Percentiles rank a stretch among this genome's conserved stretches.
Evolutionary conservation across 2,888 invertebrate species (phyloP).

Genomic region (Arenicola marina): DNA sequence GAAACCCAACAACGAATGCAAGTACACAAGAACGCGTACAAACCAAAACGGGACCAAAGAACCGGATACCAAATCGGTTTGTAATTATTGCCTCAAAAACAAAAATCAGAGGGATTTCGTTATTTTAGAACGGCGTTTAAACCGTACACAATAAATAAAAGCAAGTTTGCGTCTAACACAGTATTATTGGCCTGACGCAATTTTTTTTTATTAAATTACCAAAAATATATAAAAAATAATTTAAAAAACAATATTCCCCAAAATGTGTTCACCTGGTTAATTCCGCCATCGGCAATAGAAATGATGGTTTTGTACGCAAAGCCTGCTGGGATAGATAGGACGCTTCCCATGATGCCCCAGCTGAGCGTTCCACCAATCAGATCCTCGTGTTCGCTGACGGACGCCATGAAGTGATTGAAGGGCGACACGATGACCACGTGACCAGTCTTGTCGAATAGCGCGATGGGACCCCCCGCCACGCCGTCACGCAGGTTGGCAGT

Average conservation of each 20-base stretch:
- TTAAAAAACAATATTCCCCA: too few relatives aligned
- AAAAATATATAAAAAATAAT: too few relatives aligned
- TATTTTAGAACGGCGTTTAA: too few relatives aligned
- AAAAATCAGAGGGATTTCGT: not conserved
- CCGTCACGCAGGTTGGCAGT: constrained; percentile 4
- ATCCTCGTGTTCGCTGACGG: constrained; percentile 31
- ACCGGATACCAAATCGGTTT: too few relatives aligned
- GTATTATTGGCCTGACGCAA: not conserved
- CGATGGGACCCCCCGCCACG: not conserved
- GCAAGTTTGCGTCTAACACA: not conserved
- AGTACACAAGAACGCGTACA: too few relatives aligned
- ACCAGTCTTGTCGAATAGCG: not conserved
- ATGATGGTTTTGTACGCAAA: not conserved
- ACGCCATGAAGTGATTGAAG: constrained; percentile 32
- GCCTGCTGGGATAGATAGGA: constrained; percentile 28
- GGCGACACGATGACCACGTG: not conserved
- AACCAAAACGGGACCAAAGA: too few relatives aligned
- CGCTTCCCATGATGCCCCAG: constrained; percentile 40
- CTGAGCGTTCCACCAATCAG: constrained; percentile 24
- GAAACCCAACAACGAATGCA: too few relatives aligned
- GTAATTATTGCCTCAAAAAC: not conserved
- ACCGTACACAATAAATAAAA: too few relatives aligned
- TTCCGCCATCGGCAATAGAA: not conserved
- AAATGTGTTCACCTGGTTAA: too few relatives aligned
- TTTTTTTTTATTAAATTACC: too few relatives aligned